Evolutionary conservation across 2,888 invertebrate species (phyloP).

Genomic region (Pseudococcus longispinus): DNA sequence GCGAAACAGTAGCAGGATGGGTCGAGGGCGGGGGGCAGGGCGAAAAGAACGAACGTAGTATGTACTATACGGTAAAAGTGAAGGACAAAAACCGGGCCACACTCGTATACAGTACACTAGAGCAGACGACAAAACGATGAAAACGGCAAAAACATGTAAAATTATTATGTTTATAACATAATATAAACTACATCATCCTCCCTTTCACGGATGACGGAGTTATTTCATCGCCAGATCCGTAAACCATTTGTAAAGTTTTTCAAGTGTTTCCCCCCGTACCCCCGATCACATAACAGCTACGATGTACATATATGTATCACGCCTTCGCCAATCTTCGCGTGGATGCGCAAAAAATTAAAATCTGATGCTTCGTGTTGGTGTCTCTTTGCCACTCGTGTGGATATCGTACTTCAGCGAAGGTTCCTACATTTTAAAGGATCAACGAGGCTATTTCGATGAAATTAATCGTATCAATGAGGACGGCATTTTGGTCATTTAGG

Average conservation of each 20-base stretch:
- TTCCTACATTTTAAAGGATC: background rate
- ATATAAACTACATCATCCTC: conserved; percentile 45
- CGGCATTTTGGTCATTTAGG: background rate
- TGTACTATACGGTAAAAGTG: background rate
- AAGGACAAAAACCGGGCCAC: background rate
- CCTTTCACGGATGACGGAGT: conserved; percentile 39
- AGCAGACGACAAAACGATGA: conserved; percentile 17
- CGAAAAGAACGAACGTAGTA: background rate
- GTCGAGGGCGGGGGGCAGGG: background rate
- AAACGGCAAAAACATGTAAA: conserved; percentile 41
- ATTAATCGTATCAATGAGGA: background rate
- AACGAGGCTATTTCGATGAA: background rate
- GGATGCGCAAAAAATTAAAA: background rate
- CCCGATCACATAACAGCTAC: too few relatives aligned
- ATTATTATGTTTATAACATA: conserved; percentile 39
- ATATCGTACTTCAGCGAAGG: background rate
- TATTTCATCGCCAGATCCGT: conserved; percentile 41
- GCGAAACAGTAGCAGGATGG: background rate
- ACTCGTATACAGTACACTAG: background rate
- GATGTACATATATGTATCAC: background rate
- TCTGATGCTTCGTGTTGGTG: background rate
- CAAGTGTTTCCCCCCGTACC: background rate
- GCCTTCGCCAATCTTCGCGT: background rate
- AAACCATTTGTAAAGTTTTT: conserved; percentile 48
- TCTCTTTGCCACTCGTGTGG: background rate